A percentile compares a stretch with the other conserved stretches of the same genome.
phyloP scores from a whole-genome alignment of 2,797 vertebrate species.

The Crocidura indochinensis region DNA sequence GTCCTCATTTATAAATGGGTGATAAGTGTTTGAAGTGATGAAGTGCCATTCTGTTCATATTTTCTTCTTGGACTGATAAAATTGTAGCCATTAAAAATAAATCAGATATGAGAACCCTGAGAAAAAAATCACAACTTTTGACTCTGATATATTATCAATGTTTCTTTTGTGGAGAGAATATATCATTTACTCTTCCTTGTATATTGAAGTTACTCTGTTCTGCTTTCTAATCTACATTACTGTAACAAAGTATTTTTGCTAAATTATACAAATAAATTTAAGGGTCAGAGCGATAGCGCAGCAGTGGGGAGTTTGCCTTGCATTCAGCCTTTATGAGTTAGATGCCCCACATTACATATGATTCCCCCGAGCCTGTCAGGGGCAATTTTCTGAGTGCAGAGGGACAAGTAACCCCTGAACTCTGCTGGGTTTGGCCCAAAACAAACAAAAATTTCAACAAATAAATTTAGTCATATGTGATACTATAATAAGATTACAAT shows the following conservation, averaged over 20 bases:
- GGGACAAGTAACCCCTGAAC: too few relatives aligned
- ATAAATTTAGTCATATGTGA: neutral
- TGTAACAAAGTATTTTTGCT: neutral
- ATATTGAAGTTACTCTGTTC: neutral
- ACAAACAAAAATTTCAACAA: neutral
- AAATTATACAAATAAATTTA: neutral
- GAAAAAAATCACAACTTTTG: slow-evolving; percentile 8
- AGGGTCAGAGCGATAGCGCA: too few relatives aligned
- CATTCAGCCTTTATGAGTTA: too few relatives aligned
- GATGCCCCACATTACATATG: too few relatives aligned
- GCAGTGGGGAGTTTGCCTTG: too few relatives aligned
- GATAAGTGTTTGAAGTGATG: neutral
- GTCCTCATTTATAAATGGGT: neutral
- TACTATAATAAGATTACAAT: neutral
- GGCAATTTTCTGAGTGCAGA: too few relatives aligned
- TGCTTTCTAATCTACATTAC: neutral
- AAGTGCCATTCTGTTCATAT: neutral
- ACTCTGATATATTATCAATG: neutral
- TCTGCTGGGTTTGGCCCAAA: too few relatives aligned
- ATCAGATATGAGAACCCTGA: neutral
- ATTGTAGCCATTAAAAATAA: slow-evolving; percentile 39
- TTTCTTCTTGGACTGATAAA: slow-evolving; percentile 6
- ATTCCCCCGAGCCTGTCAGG: too few relatives aligned
- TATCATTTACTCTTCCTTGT: neutral
- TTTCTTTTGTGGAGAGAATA: neutral